phyloP scores from a whole-genome alignment of 2,797 vertebrate genomes.

The Cuculus canorus region DNA sequence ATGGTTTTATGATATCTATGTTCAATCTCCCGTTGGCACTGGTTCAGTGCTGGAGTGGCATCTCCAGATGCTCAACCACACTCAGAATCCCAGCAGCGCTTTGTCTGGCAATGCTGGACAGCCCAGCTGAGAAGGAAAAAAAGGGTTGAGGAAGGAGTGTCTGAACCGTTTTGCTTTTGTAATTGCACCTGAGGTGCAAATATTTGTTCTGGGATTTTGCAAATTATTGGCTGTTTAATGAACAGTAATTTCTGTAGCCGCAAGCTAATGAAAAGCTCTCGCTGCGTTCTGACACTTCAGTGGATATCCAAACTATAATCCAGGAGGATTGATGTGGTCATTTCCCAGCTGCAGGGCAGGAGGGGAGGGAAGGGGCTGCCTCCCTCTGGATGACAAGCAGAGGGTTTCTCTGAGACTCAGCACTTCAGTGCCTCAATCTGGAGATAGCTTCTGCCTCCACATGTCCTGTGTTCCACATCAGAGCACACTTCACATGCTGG shows the following conservation, averaged over 20 bases:
- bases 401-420: neutral
- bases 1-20: no score
- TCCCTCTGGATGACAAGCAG: neutral
- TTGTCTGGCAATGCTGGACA: neutral
- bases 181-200: constrained; percentile 35
- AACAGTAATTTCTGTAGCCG: constrained; percentile 50
- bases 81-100: neutral
- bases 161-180: neutral
- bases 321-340: neutral
- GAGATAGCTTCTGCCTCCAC: neutral
- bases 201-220: constrained; percentile 31
- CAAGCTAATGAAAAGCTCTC: constrained; percentile 21
- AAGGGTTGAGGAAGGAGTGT: neutral
- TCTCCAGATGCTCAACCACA: neutral
- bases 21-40: neutral
- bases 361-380: neutral
- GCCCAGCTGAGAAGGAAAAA: neutral
- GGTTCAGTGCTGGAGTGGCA: rapidly evolving
- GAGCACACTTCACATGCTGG: neutral
- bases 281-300: neutral
- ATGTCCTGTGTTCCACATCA: neutral
- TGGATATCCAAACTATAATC: neutral
- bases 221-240: constrained; percentile 17
- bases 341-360: rapidly evolving
- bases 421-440: neutral